phyloP scores from a whole-genome alignment of 1,140 invertebrate genomes.

The Ericerus pela region DNA sequence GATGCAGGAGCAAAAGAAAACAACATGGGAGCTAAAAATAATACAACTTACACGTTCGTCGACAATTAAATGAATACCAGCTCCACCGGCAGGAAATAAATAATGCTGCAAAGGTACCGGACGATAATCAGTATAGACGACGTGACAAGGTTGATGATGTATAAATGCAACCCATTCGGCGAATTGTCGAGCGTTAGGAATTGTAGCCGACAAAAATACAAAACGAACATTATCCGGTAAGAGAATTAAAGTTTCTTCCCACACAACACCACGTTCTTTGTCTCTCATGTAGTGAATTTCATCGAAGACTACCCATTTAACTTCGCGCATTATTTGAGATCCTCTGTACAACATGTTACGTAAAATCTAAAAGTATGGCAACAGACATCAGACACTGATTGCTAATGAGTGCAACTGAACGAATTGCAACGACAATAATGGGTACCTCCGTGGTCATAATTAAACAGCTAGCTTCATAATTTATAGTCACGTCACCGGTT shows the following conservation, averaged over 20 bases:
- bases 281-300: conserved; percentile 99
- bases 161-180: conserved; percentile 96
- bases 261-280: conserved; percentile 96
- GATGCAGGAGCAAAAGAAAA: not conserved
- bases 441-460: conserved; percentile 99
- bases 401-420: not conserved
- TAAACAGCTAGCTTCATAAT: conserved; percentile 89
- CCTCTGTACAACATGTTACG: conserved; percentile 97
- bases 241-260: conserved; percentile 98
- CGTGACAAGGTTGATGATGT: conserved; percentile 94
- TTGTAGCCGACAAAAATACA: conserved; percentile 97
- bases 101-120: conserved; percentile 97
- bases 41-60: conserved; percentile 60
- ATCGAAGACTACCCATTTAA: conserved; percentile 99
- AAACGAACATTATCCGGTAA: conserved; percentile 96
- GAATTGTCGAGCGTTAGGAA: conserved; percentile 96
- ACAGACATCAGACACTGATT: not conserved
- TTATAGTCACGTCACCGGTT: conserved; percentile 98
- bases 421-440: not conserved
- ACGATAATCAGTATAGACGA: conserved; percentile 96
- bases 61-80: conserved; percentile 90
- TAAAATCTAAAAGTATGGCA: conserved; percentile 50
- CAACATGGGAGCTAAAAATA: not conserved
- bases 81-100: conserved; percentile 86
- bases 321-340: conserved; percentile 94